Base-by-base conservation (phyloP, 2,113 vertebrate genomes). In the Pongo abelii region DNA sequence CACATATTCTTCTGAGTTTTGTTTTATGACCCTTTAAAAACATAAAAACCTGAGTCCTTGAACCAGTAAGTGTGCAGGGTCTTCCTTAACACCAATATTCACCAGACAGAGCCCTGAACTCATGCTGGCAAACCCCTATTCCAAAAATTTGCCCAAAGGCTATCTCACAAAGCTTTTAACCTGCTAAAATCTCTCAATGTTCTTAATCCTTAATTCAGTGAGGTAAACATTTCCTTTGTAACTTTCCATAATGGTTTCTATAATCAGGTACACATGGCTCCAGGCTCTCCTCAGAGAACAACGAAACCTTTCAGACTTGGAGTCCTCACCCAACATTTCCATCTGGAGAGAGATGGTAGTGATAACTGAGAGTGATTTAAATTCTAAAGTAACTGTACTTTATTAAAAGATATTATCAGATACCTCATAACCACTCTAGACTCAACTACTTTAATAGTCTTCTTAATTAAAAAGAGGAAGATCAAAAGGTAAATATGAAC, bases 401-500 rank as follows among this genome's bases (percentile, higher is more conserved):
- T 95, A 96, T 87, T 92, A 84, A 94, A 91, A 97, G 91, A 89
- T 92, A 92, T 83, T 88, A 96, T 83, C 94, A 94, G 35, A 8
- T 30, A 43, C 43, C 57, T 67, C 43, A 52, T 16, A 96, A 90
- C 23, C 35, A n/a, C 52, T 75, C 61, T 78, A 55, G 27, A 78
- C 55, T 83, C 90, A 93, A 90, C 1, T 35, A 91, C 8, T 92
- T 97, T 84, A 97, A 91, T 27, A 69, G 79, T n/a, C 27, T 69
- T 78, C 50, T 93, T 92, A 93, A 97, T 97, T 97, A 86, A 97
- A 97, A 91, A 87, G 77, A 90, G 20, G 61, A 67, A 78, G 92
- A 95, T 96, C 85, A 96, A 95, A 97, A 87, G 96, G 67, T 59
- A 94, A 86, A 57, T 48, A 70, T 18, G 16, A 94, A 72, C 52